Percentiles rank a stretch among this genome's conserved stretches.
Conservation (phyloP, 2,113 vertebrate species). For the Nasalis larvatus region DNA sequence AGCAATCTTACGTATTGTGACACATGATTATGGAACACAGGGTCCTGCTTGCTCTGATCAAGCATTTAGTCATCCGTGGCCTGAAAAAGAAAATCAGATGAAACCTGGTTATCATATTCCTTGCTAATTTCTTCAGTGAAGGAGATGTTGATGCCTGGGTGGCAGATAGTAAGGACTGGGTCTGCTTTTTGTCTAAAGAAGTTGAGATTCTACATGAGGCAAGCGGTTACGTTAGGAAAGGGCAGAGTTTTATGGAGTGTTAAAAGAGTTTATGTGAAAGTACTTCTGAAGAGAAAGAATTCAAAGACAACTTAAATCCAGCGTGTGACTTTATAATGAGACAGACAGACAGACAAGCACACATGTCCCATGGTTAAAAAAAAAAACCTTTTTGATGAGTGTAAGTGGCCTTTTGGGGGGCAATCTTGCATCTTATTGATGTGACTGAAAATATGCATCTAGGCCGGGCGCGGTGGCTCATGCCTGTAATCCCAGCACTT, state of each 20-base stretch:
- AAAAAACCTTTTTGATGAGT: neutral
- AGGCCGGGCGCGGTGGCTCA: neutral
- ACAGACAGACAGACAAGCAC: neutral
- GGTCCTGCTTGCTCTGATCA: neutral
- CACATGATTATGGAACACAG: neutral
- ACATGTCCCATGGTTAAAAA: neutral
- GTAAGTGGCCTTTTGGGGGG: neutral
- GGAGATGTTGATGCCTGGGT: neutral
- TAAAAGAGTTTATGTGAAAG: slow-evolving; percentile 50
- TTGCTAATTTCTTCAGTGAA: neutral
- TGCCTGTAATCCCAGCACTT: too few species aligned
- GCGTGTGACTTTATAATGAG: slow-evolving; percentile 16
- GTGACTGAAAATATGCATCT: neutral
- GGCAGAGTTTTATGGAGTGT: slow-evolving; percentile 35
- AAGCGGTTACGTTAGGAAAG: neutral
- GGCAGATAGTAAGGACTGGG: neutral
- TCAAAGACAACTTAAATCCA: slow-evolving; percentile 29
- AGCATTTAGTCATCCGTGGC: neutral
- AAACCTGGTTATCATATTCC: slow-evolving; percentile 17
- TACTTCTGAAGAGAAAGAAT: slow-evolving; percentile 50
- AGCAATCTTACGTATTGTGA: neutral
- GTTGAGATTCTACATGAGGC: neutral
- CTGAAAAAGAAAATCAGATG: slow-evolving; percentile 30
- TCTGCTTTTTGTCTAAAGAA: slow-evolving; percentile 47
- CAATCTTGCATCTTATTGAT: neutral